Conservation (phyloP, 1,140 invertebrate genomes). For the Bombyx mori region DNA sequence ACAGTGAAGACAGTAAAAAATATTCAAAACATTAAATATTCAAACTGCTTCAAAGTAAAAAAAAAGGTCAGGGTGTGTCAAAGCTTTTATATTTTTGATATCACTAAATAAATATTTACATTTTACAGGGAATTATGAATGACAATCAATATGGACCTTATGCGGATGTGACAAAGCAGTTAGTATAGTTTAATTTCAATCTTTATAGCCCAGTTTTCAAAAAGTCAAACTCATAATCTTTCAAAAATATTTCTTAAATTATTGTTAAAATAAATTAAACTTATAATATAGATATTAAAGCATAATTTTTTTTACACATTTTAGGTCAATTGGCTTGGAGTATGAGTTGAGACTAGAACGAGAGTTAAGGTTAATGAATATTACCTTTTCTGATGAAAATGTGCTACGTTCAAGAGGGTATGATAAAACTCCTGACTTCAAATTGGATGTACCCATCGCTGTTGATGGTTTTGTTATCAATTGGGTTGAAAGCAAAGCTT, state of each 20-base stretch:
- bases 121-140: constrained; percentile 75
- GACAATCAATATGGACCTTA: constrained; percentile 85
- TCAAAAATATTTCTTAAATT: neutral
- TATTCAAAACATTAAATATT: too few relatives aligned
- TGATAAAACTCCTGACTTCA: constrained; percentile 96
- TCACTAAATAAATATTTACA: constrained; percentile 25
- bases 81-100: too few relatives aligned
- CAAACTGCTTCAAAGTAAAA: too few relatives aligned
- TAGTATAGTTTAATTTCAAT: constrained; percentile 22
- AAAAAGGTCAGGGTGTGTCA: too few relatives aligned
- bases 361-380: constrained; percentile 58
- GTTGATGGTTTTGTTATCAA: constrained; percentile 90
- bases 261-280: neutral
- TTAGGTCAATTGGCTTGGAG: constrained; percentile 63
- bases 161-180: constrained; percentile 80
- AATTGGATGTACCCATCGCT: constrained; percentile 90
- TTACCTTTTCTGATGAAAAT: constrained; percentile 84
- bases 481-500: constrained; percentile 97
- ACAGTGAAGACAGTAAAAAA: too few relatives aligned
- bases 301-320: constrained; percentile 10
- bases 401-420: constrained; percentile 86
- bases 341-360: constrained; percentile 64
- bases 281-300: constrained; percentile 1
- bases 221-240: too few relatives aligned
- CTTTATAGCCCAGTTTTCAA: too few relatives aligned